Conservation (phyloP, 2,888 invertebrate genomes). For the Epinotia nisella region DNA sequence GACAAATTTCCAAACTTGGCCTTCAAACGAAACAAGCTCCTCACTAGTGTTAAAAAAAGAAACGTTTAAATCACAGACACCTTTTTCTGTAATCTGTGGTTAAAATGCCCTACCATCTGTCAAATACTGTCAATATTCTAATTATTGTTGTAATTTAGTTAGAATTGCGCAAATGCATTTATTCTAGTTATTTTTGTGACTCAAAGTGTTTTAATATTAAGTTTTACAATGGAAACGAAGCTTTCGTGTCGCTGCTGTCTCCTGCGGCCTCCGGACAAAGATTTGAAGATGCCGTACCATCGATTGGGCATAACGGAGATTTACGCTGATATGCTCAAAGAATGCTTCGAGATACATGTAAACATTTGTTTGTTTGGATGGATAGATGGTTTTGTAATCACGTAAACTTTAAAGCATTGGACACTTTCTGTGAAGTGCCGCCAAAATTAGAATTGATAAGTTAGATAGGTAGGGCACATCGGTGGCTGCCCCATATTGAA, state of each 20-base stretch:
- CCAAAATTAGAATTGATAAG: no score
- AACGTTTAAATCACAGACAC: no score
- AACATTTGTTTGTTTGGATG: not conserved
- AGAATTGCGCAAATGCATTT: not conserved
- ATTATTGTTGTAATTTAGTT: not conserved
- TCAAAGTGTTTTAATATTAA: not conserved
- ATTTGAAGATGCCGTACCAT: constrained; percentile 18
- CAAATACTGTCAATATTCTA: no score
- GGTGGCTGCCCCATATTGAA: no score
- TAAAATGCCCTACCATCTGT: no score
- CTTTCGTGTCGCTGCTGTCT: constrained; percentile 17
- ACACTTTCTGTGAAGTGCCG: no score
- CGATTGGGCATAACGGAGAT: constrained; percentile 16
- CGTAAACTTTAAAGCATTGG: no score
- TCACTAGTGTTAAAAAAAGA: not conserved
- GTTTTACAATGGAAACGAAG: constrained; percentile 1
- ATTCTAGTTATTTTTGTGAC: not conserved
- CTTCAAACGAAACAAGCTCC: not conserved
- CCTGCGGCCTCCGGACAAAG: constrained; percentile 15
- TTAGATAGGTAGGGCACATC: no score
- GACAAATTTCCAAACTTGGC: not conserved
- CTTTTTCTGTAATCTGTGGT: no score
- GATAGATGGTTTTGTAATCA: not conserved
- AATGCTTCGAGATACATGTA: constrained; percentile 33
- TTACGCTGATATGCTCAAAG: constrained; percentile 26